Conservation (phyloP, 1,140 invertebrate species). For the Pollicipes pollicipes region DNA sequence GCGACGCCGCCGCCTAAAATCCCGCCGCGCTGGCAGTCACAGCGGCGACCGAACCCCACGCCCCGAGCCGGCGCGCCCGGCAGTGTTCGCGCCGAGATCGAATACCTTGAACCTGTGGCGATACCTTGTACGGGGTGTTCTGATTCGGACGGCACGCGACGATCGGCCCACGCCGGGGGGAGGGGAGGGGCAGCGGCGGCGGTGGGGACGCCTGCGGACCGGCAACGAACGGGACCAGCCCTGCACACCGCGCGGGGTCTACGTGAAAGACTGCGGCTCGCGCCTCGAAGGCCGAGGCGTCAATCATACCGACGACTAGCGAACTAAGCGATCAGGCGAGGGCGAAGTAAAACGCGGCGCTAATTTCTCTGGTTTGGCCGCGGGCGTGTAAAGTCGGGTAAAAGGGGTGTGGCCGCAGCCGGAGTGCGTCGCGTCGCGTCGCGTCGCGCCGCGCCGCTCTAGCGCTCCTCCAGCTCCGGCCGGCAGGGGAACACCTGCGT, state of each 20-base stretch:
- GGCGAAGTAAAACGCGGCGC: background rate
- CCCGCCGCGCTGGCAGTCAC: background rate
- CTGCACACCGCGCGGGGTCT: background rate
- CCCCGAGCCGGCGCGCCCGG: no score
- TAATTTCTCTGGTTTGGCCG: background rate
- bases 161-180: no score
- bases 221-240: no score
- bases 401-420: background rate
- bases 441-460: background rate
- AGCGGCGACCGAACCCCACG: no score
- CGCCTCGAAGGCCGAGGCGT: background rate
- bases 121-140: constrained; percentile 1
- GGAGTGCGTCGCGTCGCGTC: no score
- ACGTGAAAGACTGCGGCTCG: background rate
- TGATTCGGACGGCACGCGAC: background rate
- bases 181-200: background rate
- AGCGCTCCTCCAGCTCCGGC: background rate
- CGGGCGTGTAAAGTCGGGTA: background rate
- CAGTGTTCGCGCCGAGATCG: no score
- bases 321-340: background rate
- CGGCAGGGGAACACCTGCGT: constrained; percentile 55
- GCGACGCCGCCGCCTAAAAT: background rate
- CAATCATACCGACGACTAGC: background rate
- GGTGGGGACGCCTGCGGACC: background rate
- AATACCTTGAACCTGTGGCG: no score